Conservation (phyloP, 2,888 invertebrate genomes). For the Kryphioiulus occultus region DNA sequence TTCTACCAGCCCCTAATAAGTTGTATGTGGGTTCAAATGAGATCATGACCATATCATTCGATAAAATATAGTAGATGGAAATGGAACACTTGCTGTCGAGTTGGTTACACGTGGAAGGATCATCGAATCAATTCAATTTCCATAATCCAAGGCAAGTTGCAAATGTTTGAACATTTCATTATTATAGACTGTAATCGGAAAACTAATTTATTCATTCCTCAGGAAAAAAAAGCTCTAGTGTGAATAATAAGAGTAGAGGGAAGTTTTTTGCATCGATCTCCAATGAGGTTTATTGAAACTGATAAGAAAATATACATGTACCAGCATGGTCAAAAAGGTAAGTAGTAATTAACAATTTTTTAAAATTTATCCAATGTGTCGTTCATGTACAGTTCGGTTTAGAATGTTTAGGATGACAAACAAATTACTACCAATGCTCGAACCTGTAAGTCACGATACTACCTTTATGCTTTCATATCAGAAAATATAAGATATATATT, state of each 20-base stretch:
- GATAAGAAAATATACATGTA: constrained; percentile 35
- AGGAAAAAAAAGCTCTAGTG: no score
- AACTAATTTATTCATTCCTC: neutral
- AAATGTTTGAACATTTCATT: neutral
- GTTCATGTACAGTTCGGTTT: neutral
- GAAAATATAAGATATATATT: no score
- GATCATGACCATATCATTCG: neutral
- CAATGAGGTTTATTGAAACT: constrained; percentile 39
- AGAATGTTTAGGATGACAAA: neutral
- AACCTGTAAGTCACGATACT: neutral
- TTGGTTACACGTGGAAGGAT: neutral
- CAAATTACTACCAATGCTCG: neutral
- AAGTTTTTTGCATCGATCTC: neutral
- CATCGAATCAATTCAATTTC: neutral
- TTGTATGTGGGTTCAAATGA: neutral
- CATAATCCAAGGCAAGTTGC: neutral
- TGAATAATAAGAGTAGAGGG: neutral
- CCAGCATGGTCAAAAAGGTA: constrained; percentile 25
- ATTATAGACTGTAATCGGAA: neutral
- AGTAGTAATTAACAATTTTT: neutral
- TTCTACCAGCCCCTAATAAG: neutral
- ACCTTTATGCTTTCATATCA: neutral
- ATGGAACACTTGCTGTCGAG: neutral
- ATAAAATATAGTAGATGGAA: neutral
- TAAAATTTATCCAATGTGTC: neutral